Evolutionary conservation across 2,797 vertebrate species (phyloP).

Genomic region (Cephalopachus bancanus): DNA sequence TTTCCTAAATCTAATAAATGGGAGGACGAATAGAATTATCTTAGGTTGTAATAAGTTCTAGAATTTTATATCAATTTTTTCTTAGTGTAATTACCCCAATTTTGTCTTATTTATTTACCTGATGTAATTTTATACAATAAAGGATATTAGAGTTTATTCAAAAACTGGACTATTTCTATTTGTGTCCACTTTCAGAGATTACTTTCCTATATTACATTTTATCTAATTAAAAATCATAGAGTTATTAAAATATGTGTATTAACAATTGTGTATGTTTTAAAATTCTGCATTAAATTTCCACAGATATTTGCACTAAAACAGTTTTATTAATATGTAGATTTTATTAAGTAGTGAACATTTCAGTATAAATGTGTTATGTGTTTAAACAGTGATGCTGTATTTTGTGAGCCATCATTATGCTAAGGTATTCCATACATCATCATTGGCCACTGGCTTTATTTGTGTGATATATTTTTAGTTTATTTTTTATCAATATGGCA

Average conservation of each 20-base stretch:
- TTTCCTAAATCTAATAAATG: not conserved
- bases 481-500: too few species aligned
- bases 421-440: too few species aligned
- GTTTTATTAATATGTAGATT: not conserved
- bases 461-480: too few species aligned
- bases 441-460: too few species aligned
- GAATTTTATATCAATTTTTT: not conserved
- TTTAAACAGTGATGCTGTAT: too few species aligned
- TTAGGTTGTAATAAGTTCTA: not conserved
- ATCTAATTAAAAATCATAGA: not conserved
- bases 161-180: not conserved
- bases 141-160: not conserved
- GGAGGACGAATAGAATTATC: not conserved
- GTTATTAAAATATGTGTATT: too few species aligned
- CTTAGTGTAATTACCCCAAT: not conserved
- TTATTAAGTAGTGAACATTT: not conserved
- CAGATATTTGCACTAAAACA: not conserved
- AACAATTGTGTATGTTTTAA: not conserved
- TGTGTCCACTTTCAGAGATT: not conserved
- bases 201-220: not conserved
- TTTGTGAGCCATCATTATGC: too few species aligned
- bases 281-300: not conserved
- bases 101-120: not conserved
- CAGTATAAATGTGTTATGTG: too few species aligned
- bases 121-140: not conserved